Percentiles rank a stretch among this genome's conserved stretches.
Conservation (phyloP, 2,888 invertebrate species). For the Anaspis maculata region DNA sequence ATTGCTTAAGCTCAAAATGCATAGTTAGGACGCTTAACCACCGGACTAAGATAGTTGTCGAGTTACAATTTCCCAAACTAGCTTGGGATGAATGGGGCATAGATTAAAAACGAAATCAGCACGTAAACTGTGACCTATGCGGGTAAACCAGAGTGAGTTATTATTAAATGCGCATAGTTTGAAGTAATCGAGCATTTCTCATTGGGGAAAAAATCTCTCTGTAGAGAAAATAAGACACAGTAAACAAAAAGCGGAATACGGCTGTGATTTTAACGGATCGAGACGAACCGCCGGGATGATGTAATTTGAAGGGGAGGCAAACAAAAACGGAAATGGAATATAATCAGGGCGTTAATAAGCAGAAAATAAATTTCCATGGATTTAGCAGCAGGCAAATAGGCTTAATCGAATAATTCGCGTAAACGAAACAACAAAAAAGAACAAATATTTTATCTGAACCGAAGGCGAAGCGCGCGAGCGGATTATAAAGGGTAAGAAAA, state of each 20-base stretch:
- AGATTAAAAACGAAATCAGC: background rate
- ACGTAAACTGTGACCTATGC: too few relatives aligned
- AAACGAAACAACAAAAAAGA: slow-evolving; percentile 8
- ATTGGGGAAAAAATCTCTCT: too few relatives aligned
- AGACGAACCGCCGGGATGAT: background rate
- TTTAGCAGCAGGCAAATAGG: slow-evolving; percentile 5
- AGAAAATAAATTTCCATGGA: slow-evolving; percentile 5
- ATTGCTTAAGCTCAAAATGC: too few relatives aligned
- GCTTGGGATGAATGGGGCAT: background rate
- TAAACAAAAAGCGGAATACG: too few relatives aligned
- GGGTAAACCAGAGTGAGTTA: too few relatives aligned
- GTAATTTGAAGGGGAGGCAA: slow-evolving; percentile 3
- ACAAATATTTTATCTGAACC: slow-evolving; percentile 7
- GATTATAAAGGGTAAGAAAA: slow-evolving; percentile 18
- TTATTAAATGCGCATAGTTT: too few relatives aligned
- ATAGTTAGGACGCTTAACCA: too few relatives aligned
- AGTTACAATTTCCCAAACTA: slow-evolving; percentile 4
- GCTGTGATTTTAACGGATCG: background rate
- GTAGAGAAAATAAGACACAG: too few relatives aligned
- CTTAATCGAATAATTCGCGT: slow-evolving; percentile 6
- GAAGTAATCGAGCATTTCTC: too few relatives aligned
- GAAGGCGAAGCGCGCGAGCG: background rate
- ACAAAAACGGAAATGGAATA: slow-evolving; percentile 4
- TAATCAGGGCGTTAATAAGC: slow-evolving; percentile 5
- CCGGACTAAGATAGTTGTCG: slow-evolving; percentile 26